Percentiles rank a stretch among this genome's conserved stretches.
Evolutionary conservation across 1,140 invertebrate species (phyloP).

Genomic region (Brachionus sp.): DNA sequence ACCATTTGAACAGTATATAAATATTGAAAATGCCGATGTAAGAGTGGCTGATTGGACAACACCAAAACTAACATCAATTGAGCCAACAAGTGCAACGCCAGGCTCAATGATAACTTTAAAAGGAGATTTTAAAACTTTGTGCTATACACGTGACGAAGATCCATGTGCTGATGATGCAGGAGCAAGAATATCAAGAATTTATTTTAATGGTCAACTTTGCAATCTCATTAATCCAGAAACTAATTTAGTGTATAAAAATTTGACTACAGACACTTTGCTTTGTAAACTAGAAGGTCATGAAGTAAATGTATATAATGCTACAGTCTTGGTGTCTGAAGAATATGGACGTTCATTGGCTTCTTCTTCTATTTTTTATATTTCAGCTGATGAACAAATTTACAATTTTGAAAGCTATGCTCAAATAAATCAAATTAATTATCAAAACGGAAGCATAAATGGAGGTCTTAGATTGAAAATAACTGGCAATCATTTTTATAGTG

Average conservation of each 20-base stretch:
- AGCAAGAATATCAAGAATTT: not conserved
- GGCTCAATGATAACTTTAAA: slow-evolving; percentile 47
- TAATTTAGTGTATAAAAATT: not conserved
- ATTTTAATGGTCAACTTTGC: slow-evolving; percentile 33
- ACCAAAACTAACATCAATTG: slow-evolving; percentile 48
- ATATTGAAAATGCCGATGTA: not conserved
- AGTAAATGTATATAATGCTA: slow-evolving; percentile 26
- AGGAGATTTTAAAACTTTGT: slow-evolving; percentile 46
- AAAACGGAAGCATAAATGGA: not conserved
- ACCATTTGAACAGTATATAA: slow-evolving; percentile 17
- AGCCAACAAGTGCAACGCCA: slow-evolving; percentile 47
- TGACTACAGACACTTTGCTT: not conserved
- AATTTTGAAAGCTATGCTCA: slow-evolving; percentile 46
- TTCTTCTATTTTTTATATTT: not conserved
- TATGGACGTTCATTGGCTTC: slow-evolving; percentile 1
- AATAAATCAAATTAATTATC: not conserved
- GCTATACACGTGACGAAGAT: slow-evolving; percentile 9
- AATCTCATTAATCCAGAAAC: slow-evolving; percentile 24
- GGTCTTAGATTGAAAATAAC: not conserved
- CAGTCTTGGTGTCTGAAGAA: not conserved
- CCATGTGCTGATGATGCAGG: slow-evolving; percentile 20
- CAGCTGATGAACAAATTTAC: slow-evolving; percentile 14
- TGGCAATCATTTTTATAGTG: slow-evolving; percentile 31
- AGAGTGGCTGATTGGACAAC: slow-evolving; percentile 46
- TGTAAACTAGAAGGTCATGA: slow-evolving; percentile 29